phyloP scores from a whole-genome alignment of 1,140 invertebrate species.

The Melitaea cinxia region DNA sequence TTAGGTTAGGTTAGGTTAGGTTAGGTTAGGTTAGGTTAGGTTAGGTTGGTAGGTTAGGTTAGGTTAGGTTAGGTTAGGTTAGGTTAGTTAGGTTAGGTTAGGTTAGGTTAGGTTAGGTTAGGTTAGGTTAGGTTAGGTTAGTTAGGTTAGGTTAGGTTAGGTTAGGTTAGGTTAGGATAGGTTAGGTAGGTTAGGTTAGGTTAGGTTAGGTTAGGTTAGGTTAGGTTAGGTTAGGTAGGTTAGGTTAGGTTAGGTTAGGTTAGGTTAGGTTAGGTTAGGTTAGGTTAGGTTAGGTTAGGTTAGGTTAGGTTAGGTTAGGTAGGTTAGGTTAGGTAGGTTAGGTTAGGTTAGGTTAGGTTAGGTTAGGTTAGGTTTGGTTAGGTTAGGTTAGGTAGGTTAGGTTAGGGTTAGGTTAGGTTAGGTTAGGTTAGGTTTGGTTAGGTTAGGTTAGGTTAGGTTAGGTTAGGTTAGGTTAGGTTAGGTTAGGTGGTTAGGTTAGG shows the following conservation, averaged over 20 bases:
- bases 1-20: too few relatives aligned
- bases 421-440: conserved; percentile 14
- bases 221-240: conserved; percentile 21
- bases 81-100: neutral
- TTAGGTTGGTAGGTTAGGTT: too few relatives aligned
- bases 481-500: too few relatives aligned
- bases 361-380: too few relatives aligned
- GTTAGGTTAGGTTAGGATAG: conserved; percentile 8
- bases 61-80: too few relatives aligned
- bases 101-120: neutral
- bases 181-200: too few relatives aligned
- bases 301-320: conserved; percentile 40
- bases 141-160: neutral
- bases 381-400: too few relatives aligned
- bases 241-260: conserved; percentile 34
- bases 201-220: conserved; percentile 40
- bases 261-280: conserved; percentile 41
- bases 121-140: too few relatives aligned
- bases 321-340: too few relatives aligned
- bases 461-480: conserved; percentile 7
- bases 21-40: too few relatives aligned
- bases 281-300: conserved; percentile 46
- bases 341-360: too few relatives aligned
- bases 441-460: conserved; percentile 10
- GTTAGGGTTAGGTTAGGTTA: too few relatives aligned